Percentiles rank a stretch among this genome's conserved stretches.
These are phyloP conservation scores for Cryptotis parvus DNA, from an alignment of 2,113 vertebrate genomes.

Conservation along the genomic window DNA sequence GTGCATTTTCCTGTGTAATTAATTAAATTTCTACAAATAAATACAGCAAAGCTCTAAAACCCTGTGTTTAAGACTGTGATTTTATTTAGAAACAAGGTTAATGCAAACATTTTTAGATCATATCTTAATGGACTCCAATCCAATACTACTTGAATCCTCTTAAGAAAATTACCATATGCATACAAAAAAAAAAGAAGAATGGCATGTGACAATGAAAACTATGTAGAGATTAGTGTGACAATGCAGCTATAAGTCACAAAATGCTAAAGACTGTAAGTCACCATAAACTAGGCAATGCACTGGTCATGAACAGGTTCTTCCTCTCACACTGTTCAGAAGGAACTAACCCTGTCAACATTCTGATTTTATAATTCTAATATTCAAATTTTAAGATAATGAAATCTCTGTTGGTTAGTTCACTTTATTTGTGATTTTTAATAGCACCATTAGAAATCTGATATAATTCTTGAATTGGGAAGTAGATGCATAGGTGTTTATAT, in stretches of 20 bases:
- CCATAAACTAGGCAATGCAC: background rate
- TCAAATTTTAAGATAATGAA: background rate
- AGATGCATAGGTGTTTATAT: background rate
- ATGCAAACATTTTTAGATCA: background rate
- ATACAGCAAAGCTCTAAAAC: background rate
- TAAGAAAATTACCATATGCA: background rate
- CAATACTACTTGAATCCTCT: background rate
- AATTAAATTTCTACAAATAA: background rate
- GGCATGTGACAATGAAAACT: background rate
- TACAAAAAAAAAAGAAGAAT: background rate
- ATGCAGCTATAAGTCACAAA: background rate
- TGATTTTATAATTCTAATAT: background rate
- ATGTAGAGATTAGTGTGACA: background rate
- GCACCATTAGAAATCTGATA: background rate
- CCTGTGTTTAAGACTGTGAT: background rate
- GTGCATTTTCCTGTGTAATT: no score
- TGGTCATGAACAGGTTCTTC: background rate
- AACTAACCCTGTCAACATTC: background rate
- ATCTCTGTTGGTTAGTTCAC: background rate
- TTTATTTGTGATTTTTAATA: background rate
- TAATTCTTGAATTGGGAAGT: background rate
- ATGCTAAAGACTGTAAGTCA: background rate
- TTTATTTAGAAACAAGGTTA: conserved; percentile 21
- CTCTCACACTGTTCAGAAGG: background rate
- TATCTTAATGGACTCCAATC: background rate